Evolutionary conservation across 2,113 vertebrate species (phyloP).

Genomic region (Enhydra lutris): DNA sequence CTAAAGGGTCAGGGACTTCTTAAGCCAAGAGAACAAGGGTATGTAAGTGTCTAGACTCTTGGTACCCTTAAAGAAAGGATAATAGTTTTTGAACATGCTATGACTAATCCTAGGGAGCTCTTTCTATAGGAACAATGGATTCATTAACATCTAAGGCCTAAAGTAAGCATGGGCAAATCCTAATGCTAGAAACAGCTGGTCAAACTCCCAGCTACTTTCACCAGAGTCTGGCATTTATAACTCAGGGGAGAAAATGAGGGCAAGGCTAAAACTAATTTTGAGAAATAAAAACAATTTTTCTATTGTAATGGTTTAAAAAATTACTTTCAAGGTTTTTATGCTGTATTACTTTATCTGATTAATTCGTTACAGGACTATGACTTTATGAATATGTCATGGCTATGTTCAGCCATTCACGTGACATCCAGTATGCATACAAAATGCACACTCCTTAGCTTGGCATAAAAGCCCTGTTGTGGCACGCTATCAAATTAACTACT

Average conservation of each 20-base stretch:
- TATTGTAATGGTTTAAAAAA: neutral
- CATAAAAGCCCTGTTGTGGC: neutral
- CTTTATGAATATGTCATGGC: constrained; percentile 25
- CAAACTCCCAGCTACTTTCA: neutral
- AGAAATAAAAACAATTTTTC: constrained; percentile 19
- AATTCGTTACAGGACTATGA: neutral
- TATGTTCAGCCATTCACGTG: neutral
- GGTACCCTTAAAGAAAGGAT: neutral
- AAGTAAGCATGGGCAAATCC: neutral
- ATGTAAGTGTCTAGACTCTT: neutral
- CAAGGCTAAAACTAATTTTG: neutral
- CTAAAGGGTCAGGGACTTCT: neutral
- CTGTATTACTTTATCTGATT: neutral
- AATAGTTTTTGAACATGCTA: neutral
- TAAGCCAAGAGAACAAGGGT: neutral
- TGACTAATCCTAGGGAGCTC: neutral
- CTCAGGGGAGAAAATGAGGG: neutral
- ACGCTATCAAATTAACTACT: neutral
- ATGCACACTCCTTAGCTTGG: neutral
- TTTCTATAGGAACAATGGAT: neutral
- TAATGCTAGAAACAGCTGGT: neutral
- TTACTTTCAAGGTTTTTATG: neutral
- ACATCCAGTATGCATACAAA: neutral
- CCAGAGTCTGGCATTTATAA: neutral
- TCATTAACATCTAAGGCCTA: neutral